Percentiles rank a stretch among this genome's conserved stretches.
These are phyloP conservation scores for Neuroscelio doddi DNA, from an alignment of 2,888 invertebrate species.

Conservation along the genomic window DNA sequence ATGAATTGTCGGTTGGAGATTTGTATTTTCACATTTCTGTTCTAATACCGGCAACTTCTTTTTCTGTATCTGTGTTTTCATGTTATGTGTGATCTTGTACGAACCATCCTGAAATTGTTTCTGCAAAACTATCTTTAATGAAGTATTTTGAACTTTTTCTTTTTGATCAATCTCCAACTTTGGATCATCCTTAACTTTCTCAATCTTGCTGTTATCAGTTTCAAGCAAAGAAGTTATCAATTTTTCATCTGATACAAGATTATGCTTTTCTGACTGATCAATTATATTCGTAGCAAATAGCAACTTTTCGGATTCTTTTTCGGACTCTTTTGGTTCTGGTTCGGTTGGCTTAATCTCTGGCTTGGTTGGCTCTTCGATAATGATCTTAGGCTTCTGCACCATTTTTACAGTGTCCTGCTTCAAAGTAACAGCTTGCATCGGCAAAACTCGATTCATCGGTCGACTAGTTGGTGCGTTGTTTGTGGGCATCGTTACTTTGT, in stretches of 20 bases:
- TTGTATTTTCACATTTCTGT: not conserved
- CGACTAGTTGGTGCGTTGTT: conserved; percentile 71
- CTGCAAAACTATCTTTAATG: conserved; percentile 73
- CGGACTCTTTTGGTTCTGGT: conserved; percentile 42
- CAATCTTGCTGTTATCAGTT: conserved; percentile 27
- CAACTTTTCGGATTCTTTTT: conserved; percentile 31
- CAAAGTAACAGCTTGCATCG: conserved; percentile 81
- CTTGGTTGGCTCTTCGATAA: conserved; percentile 63
- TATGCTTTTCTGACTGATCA: conserved; percentile 10
- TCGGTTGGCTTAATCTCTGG: conserved; percentile 56
- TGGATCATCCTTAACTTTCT: conserved; percentile 54
- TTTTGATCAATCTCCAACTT: conserved; percentile 46
- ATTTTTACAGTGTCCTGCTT: conserved; percentile 71
- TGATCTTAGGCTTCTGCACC: conserved; percentile 55
- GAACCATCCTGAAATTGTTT: conserved; percentile 73
- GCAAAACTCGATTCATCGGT: conserved; percentile 85
- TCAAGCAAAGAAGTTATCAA: too few relatives aligned
- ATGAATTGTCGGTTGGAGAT: conserved; percentile 54
- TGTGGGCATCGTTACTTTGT: conserved; percentile 64
- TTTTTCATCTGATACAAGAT: not conserved
- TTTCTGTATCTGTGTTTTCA: conserved; percentile 52
- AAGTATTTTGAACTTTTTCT: conserved; percentile 54
- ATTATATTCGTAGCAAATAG: too few relatives aligned
- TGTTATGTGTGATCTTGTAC: conserved; percentile 72
- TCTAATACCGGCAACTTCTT: conserved; percentile 51